Evolutionary conservation across 2,888 invertebrate species (phyloP), one percentile per base, ranked within the genome.

Genomic region (Melangyna quadrimaculata): DNA sequence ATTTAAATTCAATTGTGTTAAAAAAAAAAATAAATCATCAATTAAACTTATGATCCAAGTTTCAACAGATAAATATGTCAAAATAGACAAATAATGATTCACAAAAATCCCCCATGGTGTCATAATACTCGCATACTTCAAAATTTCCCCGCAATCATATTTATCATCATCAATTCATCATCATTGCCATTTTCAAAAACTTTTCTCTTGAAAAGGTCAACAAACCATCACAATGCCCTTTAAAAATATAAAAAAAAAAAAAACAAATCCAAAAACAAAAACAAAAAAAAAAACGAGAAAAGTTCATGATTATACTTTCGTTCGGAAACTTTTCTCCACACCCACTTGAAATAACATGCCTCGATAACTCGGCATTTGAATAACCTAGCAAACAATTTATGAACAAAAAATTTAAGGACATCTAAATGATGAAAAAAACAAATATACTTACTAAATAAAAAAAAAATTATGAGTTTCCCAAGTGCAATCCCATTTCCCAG

Each of bases 341-440:
- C 22, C 65, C 79, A 75, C 73, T 77, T 48, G 61, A 40, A 77
- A 77, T 77, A 45, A 77, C 75, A 86, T 80, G 84, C 84, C 77
- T 77, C 75, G 80, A 80, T 86, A 57, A 63, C 69, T 69, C 59
- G 72, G 67, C 80, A 80, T 80, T 80, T 80, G 55, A 59, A 80
- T 69, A 77, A 73, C 61, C 72, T 59, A 45, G 72, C 71, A 53
- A 67, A 84, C 51, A 65, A 71, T 43, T 63, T 67, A 43, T 48
- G 45, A 45, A 74, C 67, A 74, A 67, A 69, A 80, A 72, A 51
- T 75, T 80, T 70, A 86, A 80, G 72, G 69, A 69, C 77, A 81
- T 73, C 78, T 72, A 79, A 84, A 70, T 71, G 67, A 71, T 57
- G 57, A 72, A 71, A 78, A n/a, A 84, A 79, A 63, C 35, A 22